Percentiles rank a stretch among this genome's conserved stretches.
phyloP scores from a whole-genome alignment of 2,797 vertebrate genomes.

The Graptemys geographica region DNA sequence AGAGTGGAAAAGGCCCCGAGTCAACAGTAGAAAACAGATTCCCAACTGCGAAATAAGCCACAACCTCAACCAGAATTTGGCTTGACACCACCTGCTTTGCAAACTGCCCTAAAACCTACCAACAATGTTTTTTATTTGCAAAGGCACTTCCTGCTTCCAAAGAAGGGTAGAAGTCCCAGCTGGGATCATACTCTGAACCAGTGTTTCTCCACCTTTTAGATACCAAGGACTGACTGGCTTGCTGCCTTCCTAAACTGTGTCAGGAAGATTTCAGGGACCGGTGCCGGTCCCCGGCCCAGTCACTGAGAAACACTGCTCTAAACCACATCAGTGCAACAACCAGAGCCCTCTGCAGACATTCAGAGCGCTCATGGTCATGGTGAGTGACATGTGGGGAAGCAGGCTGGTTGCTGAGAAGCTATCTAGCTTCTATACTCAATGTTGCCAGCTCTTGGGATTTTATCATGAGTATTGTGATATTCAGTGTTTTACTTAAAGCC shows the following conservation, averaged over 20 bases:
- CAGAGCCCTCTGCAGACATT: not conserved
- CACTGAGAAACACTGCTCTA: too few species aligned
- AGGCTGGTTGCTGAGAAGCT: too few species aligned
- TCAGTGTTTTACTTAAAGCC: not conserved
- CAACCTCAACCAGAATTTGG: not conserved
- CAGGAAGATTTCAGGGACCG: too few species aligned
- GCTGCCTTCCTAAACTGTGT: too few species aligned
- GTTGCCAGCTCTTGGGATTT: not conserved
- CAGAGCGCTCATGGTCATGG: not conserved
- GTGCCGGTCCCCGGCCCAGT: too few species aligned
- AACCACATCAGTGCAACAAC: not conserved
- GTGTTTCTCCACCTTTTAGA: too few species aligned
- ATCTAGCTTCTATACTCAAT: not conserved
- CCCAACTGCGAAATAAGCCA: not conserved
- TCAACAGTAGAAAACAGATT: not conserved
- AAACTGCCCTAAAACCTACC: not conserved
- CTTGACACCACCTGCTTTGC: not conserved
- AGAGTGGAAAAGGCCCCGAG: too few species aligned
- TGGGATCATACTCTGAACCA: not conserved
- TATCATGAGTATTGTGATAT: not conserved
- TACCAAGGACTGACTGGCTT: too few species aligned
- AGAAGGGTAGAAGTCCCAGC: not conserved
- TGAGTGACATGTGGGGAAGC: not conserved
- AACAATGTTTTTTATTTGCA: not conserved
- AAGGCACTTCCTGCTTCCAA: not conserved